Conservation (phyloP, 2,888 invertebrate genomes). For the Sinodicranocentrus sp. region DNA sequence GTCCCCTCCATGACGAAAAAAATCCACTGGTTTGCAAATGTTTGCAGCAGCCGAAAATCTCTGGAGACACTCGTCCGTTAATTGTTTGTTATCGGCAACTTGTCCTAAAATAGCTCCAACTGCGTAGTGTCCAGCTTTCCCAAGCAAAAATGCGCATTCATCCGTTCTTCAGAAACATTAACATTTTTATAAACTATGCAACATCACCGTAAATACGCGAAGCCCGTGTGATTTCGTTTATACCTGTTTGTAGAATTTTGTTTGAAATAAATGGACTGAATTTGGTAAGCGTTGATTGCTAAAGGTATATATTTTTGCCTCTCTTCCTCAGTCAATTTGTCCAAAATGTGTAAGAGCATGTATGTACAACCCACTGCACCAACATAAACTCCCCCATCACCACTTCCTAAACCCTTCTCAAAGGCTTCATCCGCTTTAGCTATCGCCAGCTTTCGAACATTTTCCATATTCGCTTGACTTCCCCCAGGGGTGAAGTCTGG, state of each 20-base stretch:
- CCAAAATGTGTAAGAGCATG: constrained; percentile 85
- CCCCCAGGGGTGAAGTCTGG: constrained; percentile 37
- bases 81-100: constrained; percentile 80
- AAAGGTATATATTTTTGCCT: constrained; percentile 44
- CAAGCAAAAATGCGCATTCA: constrained; percentile 84
- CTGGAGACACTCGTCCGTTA: constrained; percentile 77
- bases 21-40: constrained; percentile 81
- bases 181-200: too few species aligned
- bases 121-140: constrained; percentile 88
- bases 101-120: constrained; percentile 84
- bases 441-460: constrained; percentile 41
- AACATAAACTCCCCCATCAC: constrained; percentile 84
- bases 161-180: too few species aligned
- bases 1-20: constrained; percentile 83
- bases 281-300: constrained; percentile 78
- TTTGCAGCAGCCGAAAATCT: constrained; percentile 79
- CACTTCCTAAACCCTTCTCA: constrained; percentile 44
- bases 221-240: neutral
- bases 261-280: constrained; percentile 80
- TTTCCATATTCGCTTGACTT: constrained; percentile 28
- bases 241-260: constrained; percentile 83
- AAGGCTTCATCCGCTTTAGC: constrained; percentile 35
- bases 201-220: too few species aligned
- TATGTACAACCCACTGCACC: constrained; percentile 86
- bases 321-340: constrained; percentile 72